phyloP scores from a whole-genome alignment of 2,113 vertebrate species.

The Phyllopteryx taeniolatus region DNA sequence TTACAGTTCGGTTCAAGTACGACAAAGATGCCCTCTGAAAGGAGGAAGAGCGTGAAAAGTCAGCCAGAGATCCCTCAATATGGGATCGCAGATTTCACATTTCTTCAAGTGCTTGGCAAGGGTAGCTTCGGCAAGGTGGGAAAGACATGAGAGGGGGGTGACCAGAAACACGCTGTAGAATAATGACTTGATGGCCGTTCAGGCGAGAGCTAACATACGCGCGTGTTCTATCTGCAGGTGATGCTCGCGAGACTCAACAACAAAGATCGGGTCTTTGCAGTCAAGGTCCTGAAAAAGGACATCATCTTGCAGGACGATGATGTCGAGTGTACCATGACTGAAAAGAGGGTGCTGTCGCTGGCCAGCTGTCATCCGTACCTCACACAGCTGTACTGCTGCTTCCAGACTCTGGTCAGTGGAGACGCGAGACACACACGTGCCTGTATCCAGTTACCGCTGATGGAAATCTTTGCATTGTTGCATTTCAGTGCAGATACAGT shows the following conservation, averaged over 20 bases:
- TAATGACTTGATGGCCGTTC: neutral
- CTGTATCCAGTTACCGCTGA: neutral
- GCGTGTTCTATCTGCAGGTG: constrained; percentile 74
- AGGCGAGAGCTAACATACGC: neutral
- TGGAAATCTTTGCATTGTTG: neutral
- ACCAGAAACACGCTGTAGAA: neutral
- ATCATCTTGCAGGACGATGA: constrained; percentile 97
- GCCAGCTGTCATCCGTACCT: constrained; percentile 92
- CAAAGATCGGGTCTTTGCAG: constrained; percentile 83
- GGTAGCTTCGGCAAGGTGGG: constrained; percentile 98
- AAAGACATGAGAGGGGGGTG: neutral
- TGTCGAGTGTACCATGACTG: constrained; percentile 96
- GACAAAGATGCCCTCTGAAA: constrained; percentile 59
- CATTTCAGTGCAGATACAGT: neutral
- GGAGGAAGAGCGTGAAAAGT: constrained; percentile 23
- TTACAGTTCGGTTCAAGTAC: constrained; percentile 47
- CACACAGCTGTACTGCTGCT: constrained; percentile 96
- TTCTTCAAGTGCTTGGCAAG: constrained; percentile 92
- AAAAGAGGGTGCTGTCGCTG: constrained; percentile 90
- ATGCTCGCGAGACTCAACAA: constrained; percentile 88
- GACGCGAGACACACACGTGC: neutral
- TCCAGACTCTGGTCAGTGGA: constrained; percentile 86
- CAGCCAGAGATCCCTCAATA: constrained; percentile 51
- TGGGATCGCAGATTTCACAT: constrained; percentile 85
- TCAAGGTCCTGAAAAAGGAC: constrained; percentile 97